Evolutionary conservation across 1,140 invertebrate species (phyloP).

Genomic region (Diabrotica virgifera): DNA sequence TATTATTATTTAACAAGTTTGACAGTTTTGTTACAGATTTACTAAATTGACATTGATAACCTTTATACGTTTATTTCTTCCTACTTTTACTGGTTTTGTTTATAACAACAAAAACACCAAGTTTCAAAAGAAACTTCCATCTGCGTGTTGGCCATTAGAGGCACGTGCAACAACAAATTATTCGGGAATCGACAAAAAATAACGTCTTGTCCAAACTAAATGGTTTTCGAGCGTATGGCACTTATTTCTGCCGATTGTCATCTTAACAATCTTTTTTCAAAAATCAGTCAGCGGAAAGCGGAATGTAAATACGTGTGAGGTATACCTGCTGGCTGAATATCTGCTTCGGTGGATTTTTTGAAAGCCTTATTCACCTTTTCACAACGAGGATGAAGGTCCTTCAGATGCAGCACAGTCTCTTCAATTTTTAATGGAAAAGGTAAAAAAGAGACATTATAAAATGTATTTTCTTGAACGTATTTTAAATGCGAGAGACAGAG

Average conservation of each 20-base stretch:
- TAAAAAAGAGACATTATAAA: too few relatives aligned
- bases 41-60: too few relatives aligned
- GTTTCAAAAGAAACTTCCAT: neutral
- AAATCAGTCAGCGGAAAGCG: constrained; percentile 21
- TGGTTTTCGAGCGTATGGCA: constrained; percentile 12
- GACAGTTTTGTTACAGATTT: too few relatives aligned
- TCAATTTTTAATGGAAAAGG: neutral
- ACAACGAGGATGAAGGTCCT: neutral
- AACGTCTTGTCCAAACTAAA: constrained; percentile 11
- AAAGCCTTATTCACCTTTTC: constrained; percentile 11
- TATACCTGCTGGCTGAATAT: constrained; percentile 16
- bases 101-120: too few relatives aligned
- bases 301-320: constrained; percentile 22
- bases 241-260: constrained; percentile 23
- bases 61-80: too few relatives aligned
- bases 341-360: neutral
- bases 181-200: constrained; percentile 14
- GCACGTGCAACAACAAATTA: constrained; percentile 28
- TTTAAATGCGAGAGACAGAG: too few relatives aligned
- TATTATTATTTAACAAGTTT: too few relatives aligned
- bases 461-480: too few relatives aligned
- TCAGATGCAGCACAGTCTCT: constrained; percentile 1
- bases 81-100: too few relatives aligned
- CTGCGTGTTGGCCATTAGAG: constrained; percentile 10
- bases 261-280: constrained; percentile 27